These are phyloP conservation scores for Anguilla rostrata DNA, from an alignment of 2,113 vertebrate genomes.

Conservation along the genomic window DNA sequence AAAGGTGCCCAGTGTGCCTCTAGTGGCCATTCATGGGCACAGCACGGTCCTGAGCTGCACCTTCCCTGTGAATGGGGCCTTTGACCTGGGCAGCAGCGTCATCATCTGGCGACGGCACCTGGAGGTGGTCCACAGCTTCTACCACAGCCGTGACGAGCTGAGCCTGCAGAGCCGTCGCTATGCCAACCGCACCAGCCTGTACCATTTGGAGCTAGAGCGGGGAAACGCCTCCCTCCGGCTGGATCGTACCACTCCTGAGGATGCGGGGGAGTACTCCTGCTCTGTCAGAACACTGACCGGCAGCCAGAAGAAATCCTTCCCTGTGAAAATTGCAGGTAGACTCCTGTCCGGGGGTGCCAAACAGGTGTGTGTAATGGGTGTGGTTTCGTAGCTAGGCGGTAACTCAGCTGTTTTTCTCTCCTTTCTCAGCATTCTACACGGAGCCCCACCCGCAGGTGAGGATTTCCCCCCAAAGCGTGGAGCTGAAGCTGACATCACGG, in stretches of 20 bases:
- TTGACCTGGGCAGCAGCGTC: constrained; percentile 23
- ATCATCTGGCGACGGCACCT: constrained; percentile 48
- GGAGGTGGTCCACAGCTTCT: constrained; percentile 55
- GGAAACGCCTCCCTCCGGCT: constrained; percentile 55
- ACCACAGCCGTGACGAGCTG: constrained; percentile 42
- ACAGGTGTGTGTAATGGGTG: too few relatives aligned
- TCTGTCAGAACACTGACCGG: constrained; percentile 43
- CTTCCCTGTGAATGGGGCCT: constrained; percentile 31
- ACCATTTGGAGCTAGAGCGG: constrained; percentile 34
- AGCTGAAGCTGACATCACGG: constrained; percentile 40
- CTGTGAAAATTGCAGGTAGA: constrained; percentile 46
- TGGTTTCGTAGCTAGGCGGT: too few relatives aligned
- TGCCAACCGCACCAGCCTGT: constrained; percentile 43
- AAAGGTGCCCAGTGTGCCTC: constrained; percentile 25
- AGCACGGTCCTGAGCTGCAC: constrained; percentile 38
- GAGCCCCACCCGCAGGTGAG: constrained; percentile 45
- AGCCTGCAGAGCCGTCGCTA: constrained; percentile 41
- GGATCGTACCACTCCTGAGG: constrained; percentile 33
- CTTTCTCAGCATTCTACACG: constrained; percentile 42
- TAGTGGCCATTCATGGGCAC: constrained; percentile 23
- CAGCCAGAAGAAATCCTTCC: constrained; percentile 45
- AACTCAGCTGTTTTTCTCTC: not conserved
- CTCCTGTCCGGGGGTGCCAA: too few relatives aligned
- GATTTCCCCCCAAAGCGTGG: constrained; percentile 8
- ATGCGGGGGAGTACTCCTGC: constrained; percentile 49